These are phyloP conservation scores for Cacatua alba DNA, from an alignment of 2,113 vertebrate genomes.

Conservation along the genomic window DNA sequence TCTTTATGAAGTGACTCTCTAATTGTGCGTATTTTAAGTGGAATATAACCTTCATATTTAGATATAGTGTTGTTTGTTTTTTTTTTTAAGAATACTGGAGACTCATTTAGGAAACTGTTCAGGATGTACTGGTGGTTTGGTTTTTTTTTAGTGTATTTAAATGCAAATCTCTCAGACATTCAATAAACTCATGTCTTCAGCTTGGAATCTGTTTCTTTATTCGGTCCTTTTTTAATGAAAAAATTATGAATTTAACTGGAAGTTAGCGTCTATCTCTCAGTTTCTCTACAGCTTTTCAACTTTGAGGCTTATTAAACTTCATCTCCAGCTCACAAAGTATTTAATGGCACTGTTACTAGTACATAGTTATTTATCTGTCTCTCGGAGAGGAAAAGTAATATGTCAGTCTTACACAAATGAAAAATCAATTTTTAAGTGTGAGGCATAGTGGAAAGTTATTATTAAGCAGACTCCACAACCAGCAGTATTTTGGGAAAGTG, in stretches of 20 bases:
- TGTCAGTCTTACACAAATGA: not conserved
- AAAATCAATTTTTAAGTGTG: not conserved
- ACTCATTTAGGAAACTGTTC: not conserved
- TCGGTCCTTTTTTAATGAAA: not conserved
- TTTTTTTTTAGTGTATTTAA: conserved; percentile 57
- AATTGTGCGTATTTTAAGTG: conserved; percentile 36
- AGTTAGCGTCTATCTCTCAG: not conserved
- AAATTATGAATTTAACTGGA: not conserved
- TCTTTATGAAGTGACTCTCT: conserved; percentile 53
- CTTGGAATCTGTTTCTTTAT: not conserved
- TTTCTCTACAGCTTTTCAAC: not conserved
- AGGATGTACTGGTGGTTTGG: not conserved
- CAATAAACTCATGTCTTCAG: conserved; percentile 71
- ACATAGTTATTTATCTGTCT: not conserved
- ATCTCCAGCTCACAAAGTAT: not conserved
- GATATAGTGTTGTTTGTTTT: not conserved
- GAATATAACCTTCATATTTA: conserved; percentile 65
- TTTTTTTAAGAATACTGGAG: conserved; percentile 35
- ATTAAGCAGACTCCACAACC: not conserved
- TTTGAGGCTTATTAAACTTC: not conserved
- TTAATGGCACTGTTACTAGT: not conserved
- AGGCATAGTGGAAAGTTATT: not conserved
- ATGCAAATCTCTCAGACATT: conserved; percentile 48
- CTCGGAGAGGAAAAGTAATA: not conserved
- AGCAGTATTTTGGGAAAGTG: not conserved